Evolutionary conservation across 2,113 vertebrate genomes (phyloP).

Genomic region (Bubo scandiacus): DNA sequence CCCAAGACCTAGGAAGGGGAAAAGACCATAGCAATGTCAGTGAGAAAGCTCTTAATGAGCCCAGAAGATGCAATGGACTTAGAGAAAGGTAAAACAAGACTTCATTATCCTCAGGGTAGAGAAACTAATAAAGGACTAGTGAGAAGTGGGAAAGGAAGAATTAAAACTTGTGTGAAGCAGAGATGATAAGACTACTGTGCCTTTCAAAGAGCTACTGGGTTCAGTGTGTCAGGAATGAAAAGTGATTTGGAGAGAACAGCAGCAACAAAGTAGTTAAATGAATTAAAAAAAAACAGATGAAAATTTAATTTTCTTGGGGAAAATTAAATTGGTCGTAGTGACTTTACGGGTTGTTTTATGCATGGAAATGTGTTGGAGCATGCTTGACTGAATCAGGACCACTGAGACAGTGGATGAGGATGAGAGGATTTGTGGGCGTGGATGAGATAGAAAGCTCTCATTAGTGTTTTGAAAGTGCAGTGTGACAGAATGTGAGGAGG

Average conservation of each 20-base stretch:
- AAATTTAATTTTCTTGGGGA: slow-evolving; percentile 61
- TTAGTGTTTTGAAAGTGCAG: background rate
- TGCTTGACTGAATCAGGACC: slow-evolving; percentile 45
- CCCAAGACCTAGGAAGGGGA: slow-evolving; percentile 70
- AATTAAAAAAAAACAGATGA: background rate
- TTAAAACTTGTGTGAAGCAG: background rate
- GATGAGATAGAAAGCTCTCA: background rate
- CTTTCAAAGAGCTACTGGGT: slow-evolving; percentile 5
- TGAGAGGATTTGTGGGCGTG: slow-evolving; percentile 27
- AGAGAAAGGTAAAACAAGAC: slow-evolving; percentile 65
- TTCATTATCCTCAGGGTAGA: slow-evolving; percentile 65
- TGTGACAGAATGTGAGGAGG: background rate
- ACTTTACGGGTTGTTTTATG: slow-evolving; percentile 24
- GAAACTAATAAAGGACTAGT: background rate
- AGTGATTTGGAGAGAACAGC: background rate
- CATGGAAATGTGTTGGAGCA: slow-evolving; percentile 51
- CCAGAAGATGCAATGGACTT: slow-evolving; percentile 67
- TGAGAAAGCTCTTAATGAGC: slow-evolving; percentile 67
- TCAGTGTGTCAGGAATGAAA: background rate
- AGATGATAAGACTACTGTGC: background rate
- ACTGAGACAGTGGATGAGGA: slow-evolving; percentile 1
- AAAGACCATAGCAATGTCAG: slow-evolving; percentile 65
- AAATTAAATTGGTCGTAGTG: slow-evolving; percentile 51
- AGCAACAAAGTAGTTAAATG: background rate
- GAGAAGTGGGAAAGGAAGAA: slow-evolving; percentile 26